Evolutionary conservation across 2,888 invertebrate species (phyloP).

Genomic region (Trissoscelio sp.): DNA sequence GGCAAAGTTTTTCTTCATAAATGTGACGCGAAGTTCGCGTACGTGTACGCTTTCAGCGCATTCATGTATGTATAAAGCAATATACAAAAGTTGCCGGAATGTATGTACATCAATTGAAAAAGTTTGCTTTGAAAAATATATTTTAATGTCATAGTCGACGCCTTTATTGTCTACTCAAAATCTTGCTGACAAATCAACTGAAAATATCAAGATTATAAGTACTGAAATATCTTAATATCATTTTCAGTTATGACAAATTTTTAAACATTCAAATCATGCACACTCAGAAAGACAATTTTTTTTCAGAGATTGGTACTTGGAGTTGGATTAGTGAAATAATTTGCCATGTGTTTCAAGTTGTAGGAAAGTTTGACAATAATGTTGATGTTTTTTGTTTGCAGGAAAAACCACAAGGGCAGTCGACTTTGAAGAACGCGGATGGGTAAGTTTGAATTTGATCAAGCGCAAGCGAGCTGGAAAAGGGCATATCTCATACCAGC

Average conservation of each 20-base stretch:
- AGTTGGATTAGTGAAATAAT: too few species aligned
- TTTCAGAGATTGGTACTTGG: too few species aligned
- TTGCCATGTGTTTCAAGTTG: too few species aligned
- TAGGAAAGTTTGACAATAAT: not conserved
- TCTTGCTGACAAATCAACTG: conserved; percentile 21
- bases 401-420: conserved; percentile 62
- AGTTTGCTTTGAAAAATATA: conserved; percentile 53
- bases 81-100: conserved; percentile 64
- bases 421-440: conserved; percentile 42
- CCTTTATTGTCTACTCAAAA: conserved; percentile 49
- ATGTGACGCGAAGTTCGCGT: conserved; percentile 53
- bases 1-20: conserved; percentile 62
- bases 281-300: too few species aligned
- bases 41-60: conserved; percentile 59
- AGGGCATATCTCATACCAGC: conserved; percentile 63
- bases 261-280: too few species aligned
- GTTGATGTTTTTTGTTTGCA: conserved; percentile 63
- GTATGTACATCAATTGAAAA: conserved; percentile 63
- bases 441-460: conserved; percentile 62
- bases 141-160: conserved; percentile 54
- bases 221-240: too few species aligned
- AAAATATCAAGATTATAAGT: not conserved
- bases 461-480: conserved; percentile 46
- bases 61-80: conserved; percentile 61
- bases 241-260: too few species aligned